Evolutionary conservation across 1,140 invertebrate genomes (phyloP).

Genomic region (Aethina tumida): DNA sequence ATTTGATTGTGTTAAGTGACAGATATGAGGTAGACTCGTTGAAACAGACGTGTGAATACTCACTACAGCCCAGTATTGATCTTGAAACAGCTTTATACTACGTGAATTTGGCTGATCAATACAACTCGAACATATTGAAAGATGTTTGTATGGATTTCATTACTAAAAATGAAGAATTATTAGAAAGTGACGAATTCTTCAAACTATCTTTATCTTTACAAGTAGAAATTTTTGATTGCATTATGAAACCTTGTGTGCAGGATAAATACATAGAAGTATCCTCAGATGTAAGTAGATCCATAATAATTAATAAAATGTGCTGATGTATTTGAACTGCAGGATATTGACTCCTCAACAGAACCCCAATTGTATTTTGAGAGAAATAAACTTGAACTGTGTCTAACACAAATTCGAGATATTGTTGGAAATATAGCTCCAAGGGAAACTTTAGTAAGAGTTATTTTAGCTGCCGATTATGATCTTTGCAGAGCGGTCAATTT

Average conservation of each 20-base stretch:
- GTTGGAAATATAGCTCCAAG: constrained; percentile 42
- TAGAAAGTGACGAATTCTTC: constrained; percentile 50
- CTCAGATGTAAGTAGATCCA: too few relatives aligned
- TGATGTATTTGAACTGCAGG: too few relatives aligned
- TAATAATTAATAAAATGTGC: too few relatives aligned
- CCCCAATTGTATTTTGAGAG: too few relatives aligned
- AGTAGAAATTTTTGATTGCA: constrained; percentile 44
- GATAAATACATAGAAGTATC: too few relatives aligned
- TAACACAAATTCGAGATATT: constrained; percentile 42
- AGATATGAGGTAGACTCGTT: constrained; percentile 47
- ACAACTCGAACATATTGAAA: constrained; percentile 48
- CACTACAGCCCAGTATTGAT: constrained; percentile 47
- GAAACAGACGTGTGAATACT: constrained; percentile 51
- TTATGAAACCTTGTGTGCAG: too few relatives aligned
- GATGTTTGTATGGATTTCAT: constrained; percentile 46
- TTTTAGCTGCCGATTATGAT: constrained; percentile 49
- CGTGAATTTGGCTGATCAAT: constrained; percentile 55
- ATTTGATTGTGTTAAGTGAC: constrained; percentile 50
- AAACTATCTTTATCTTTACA: constrained; percentile 52
- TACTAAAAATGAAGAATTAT: constrained; percentile 45
- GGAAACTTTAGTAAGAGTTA: constrained; percentile 40
- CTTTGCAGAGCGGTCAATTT: constrained; percentile 50
- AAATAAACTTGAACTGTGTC: constrained; percentile 42
- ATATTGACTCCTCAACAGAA: too few relatives aligned
- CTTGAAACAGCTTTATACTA: constrained; percentile 54